phyloP scores from a whole-genome alignment of 2,113 vertebrate species.

The Corydoras maculifer region DNA sequence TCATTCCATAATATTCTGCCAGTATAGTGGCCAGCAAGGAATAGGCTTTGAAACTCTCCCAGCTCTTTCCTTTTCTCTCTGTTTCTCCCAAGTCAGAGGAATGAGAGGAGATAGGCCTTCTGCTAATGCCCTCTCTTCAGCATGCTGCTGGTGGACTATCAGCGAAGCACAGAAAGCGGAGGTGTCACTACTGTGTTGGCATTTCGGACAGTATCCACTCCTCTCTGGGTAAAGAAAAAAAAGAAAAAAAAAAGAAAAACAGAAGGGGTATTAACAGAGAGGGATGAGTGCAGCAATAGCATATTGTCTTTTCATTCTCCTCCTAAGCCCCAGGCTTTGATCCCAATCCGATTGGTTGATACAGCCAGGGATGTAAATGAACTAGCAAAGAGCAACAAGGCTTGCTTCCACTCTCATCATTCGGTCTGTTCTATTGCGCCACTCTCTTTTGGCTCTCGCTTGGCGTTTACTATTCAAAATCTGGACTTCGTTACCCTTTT shows the following conservation, averaged over 20 bases:
- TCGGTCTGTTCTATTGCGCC: constrained; percentile 53
- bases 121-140: constrained; percentile 75
- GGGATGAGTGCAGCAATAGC: constrained; percentile 77
- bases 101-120: constrained; percentile 65
- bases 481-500: constrained; percentile 54
- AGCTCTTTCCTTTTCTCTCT: constrained; percentile 20
- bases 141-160: constrained; percentile 66
- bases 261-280: constrained; percentile 77
- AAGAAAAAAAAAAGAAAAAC: constrained; percentile 63
- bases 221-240: constrained; percentile 72
- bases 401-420: constrained; percentile 69
- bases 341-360: constrained; percentile 80
- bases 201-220: constrained; percentile 80
- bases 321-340: constrained; percentile 77
- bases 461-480: constrained; percentile 56
- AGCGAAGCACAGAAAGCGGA: constrained; percentile 73
- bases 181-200: constrained; percentile 76
- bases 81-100: constrained; percentile 56
- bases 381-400: constrained; percentile 78
- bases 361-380: constrained; percentile 81
- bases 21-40: constrained; percentile 62
- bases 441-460: constrained; percentile 57
- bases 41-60: constrained; percentile 57
- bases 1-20: constrained; percentile 54
- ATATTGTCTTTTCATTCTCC: constrained; percentile 78